Evolutionary conservation across 2,797 vertebrate genomes (phyloP).

Genomic region (Toxotes lorentzi): DNA sequence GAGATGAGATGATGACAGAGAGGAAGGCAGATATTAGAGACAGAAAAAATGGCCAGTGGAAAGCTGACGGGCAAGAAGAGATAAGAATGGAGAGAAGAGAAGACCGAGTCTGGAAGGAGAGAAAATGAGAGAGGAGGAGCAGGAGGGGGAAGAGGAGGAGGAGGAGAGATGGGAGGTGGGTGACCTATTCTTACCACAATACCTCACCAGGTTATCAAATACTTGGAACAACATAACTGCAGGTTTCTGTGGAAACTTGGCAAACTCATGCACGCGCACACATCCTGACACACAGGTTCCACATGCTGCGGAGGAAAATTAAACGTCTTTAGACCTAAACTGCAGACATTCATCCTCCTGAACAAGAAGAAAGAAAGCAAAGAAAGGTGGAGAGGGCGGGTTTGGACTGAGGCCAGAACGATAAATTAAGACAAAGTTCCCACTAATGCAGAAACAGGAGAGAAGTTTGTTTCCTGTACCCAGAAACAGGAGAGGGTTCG

Average conservation of each 20-base stretch:
- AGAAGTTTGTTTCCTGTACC: constrained; percentile 38
- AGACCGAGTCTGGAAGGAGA: constrained; percentile 24
- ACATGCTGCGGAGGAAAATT: constrained; percentile 69
- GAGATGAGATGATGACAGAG: constrained; percentile 70
- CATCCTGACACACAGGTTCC: constrained; percentile 48
- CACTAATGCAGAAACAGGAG: constrained; percentile 34
- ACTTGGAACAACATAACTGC: constrained; percentile 52
- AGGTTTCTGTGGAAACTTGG: constrained; percentile 76
- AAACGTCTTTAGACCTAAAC: constrained; percentile 54
- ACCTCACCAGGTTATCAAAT: constrained; percentile 73
- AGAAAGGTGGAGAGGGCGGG: constrained; percentile 40
- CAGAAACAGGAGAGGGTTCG: constrained; percentile 46
- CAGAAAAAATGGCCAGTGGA: constrained; percentile 34
- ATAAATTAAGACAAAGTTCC: constrained; percentile 64
- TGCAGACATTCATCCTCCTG: constrained; percentile 50
- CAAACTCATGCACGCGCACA: constrained; percentile 27
- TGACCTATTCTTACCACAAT: constrained; percentile 69
- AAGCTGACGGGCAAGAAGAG: constrained; percentile 42
- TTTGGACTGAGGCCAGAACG: constrained; percentile 54
- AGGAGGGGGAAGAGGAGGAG: constrained; percentile 6
- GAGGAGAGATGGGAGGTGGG: constrained; percentile 36
- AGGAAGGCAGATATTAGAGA: constrained; percentile 61
- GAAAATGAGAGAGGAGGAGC: constrained; percentile 50
- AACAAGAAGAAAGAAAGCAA: constrained; percentile 51
- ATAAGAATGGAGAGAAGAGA: constrained; percentile 36